These are phyloP conservation scores for Melopsittacus undulatus DNA, from an alignment of 2,797 vertebrate species.

Conservation along the genomic window DNA sequence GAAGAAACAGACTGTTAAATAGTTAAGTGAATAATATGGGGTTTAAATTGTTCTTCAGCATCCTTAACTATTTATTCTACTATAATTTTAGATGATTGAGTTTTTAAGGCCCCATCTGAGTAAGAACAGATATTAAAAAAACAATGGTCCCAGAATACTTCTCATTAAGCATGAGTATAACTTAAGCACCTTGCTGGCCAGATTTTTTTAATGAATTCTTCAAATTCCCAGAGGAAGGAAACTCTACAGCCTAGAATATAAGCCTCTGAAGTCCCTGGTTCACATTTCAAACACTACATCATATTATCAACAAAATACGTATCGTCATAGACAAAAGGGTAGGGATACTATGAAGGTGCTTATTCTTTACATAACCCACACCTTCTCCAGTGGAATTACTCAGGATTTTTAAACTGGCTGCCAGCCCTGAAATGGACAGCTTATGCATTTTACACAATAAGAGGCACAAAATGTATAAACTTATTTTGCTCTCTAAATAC, in stretches of 20 bases:
- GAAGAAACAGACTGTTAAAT: not conserved
- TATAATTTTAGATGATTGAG: not conserved
- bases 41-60: not conserved
- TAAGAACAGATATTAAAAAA: not conserved
- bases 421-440: not conserved
- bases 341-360: not conserved
- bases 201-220: slow-evolving; percentile 37
- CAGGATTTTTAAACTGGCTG: not conserved
- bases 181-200: not conserved
- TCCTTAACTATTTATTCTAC: not conserved
- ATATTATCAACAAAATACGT: not conserved
- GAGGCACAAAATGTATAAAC: not conserved
- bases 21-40: not conserved
- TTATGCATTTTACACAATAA: not conserved
- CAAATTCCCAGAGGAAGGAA: slow-evolving; percentile 9
- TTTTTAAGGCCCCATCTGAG: not conserved
- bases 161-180: not conserved
- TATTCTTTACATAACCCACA: not conserved
- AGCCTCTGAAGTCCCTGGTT: not conserved
- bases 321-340: not conserved
- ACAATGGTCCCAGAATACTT: not conserved
- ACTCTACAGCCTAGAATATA: not conserved
- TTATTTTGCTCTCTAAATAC: not conserved
- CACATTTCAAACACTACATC: not conserved
- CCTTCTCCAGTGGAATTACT: not conserved